Evolutionary conservation across 1,140 invertebrate genomes (phyloP).

Genomic region (Littorina saxatilis): DNA sequence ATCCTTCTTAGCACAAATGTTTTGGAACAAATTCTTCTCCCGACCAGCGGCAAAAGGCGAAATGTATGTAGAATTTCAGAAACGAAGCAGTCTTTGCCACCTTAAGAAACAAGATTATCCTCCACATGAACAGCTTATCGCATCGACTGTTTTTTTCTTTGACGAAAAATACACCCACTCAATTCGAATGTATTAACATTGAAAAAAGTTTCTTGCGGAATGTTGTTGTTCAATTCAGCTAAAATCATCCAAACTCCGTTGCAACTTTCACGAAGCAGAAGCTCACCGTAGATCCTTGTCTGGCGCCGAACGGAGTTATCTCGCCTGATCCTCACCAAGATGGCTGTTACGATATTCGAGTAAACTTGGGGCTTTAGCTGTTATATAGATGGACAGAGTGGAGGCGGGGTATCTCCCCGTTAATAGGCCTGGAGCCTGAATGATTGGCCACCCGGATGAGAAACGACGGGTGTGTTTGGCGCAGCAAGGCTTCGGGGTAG

Average conservation of each 20-base stretch:
- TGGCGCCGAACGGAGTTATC: not conserved
- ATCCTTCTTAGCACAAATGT: no score
- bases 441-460: not conserved
- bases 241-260: not conserved
- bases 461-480: not conserved
- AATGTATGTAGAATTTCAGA: no score
- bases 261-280: not conserved
- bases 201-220: no score
- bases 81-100: no score
- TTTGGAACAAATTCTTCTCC: no score
- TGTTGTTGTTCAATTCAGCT: no score
- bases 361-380: conserved; percentile 23
- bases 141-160: no score
- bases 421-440: not conserved
- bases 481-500: not conserved
- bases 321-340: not conserved
- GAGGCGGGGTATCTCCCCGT: not conserved
- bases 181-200: no score
- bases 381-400: not conserved
- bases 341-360: not conserved
- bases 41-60: no score
- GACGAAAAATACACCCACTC: no score
- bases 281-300: not conserved
- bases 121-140: no score
- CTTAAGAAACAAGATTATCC: no score